Evolutionary conservation across 2,113 vertebrate genomes (phyloP).

Genomic region (Catharus bicknelli): DNA sequence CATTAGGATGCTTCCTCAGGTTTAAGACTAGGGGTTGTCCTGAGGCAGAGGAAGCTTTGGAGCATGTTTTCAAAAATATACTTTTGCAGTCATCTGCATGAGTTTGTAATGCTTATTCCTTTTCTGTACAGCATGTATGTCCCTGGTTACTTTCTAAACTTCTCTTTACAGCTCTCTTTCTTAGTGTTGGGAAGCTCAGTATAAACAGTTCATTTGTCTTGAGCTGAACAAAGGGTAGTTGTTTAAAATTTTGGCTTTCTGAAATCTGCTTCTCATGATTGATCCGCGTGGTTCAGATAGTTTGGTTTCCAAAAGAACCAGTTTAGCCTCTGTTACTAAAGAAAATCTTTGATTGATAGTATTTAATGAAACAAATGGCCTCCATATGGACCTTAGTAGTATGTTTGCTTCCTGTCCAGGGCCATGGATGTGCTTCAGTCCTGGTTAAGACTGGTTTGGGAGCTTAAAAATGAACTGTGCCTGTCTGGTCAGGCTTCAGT

Average conservation of each 20-base stretch:
- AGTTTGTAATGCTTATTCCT: background rate
- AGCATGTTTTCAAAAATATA: background rate
- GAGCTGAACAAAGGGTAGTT: background rate
- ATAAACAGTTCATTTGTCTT: background rate
- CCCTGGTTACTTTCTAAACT: background rate
- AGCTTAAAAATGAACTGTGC: background rate
- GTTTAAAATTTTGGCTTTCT: background rate
- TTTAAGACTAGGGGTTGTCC: background rate
- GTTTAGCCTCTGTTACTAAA: background rate
- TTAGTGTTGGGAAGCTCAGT: background rate
- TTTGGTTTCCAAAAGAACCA: background rate
- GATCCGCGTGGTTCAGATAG: background rate
- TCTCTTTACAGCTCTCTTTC: background rate
- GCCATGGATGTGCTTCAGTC: background rate
- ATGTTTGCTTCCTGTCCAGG: background rate
- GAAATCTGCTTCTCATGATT: background rate
- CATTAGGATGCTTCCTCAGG: background rate
- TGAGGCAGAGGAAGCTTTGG: background rate
- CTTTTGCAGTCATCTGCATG: background rate
- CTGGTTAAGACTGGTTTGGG: background rate
- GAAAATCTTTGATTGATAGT: background rate
- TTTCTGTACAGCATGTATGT: background rate
- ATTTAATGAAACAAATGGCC: background rate
- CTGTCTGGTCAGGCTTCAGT: background rate
- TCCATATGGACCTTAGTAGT: background rate